Evolutionary conservation across 2,797 vertebrate species (phyloP).

Genomic region (Cetoscarus ocellatus): DNA sequence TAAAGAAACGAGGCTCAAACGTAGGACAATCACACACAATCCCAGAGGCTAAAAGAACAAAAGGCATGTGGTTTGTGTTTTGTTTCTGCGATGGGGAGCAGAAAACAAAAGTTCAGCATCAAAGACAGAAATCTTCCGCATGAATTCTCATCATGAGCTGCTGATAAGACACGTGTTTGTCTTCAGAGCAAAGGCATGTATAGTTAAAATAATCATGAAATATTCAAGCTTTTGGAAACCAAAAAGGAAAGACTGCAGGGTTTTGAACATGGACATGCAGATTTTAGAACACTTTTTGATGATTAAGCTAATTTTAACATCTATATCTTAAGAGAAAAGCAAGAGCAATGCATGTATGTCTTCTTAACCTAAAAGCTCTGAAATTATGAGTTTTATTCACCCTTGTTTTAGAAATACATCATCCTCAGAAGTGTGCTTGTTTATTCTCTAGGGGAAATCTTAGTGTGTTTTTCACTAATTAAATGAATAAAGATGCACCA

Average conservation of each 20-base stretch:
- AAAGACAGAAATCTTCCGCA: slow-evolving; percentile 29
- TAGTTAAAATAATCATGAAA: slow-evolving; percentile 30
- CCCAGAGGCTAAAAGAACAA: slow-evolving; percentile 33
- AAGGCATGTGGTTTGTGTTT: slow-evolving; percentile 29
- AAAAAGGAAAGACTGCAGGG: not conserved
- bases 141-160: slow-evolving; percentile 25
- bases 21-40: slow-evolving; percentile 10
- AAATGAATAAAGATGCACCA: slow-evolving; percentile 9
- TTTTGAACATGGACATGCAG: not conserved
- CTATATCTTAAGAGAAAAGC: too few species aligned
- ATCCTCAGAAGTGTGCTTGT: too few species aligned
- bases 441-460: too few species aligned
- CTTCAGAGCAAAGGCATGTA: slow-evolving; percentile 1
- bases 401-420: not conserved
- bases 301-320: not conserved
- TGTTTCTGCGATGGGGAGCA: slow-evolving; percentile 21
- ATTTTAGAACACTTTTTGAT: slow-evolving; percentile 10
- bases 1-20: slow-evolving; percentile 4
- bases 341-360: not conserved
- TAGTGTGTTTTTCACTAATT: slow-evolving; percentile 16
- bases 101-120: slow-evolving; percentile 27
- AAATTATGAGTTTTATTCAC: not conserved
- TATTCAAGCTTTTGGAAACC: slow-evolving; percentile 20
- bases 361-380: too few species aligned
- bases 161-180: not conserved